These are phyloP conservation scores for Takifugu bimaculatus DNA, from an alignment of 2,113 vertebrate genomes.

Conservation along the genomic window DNA sequence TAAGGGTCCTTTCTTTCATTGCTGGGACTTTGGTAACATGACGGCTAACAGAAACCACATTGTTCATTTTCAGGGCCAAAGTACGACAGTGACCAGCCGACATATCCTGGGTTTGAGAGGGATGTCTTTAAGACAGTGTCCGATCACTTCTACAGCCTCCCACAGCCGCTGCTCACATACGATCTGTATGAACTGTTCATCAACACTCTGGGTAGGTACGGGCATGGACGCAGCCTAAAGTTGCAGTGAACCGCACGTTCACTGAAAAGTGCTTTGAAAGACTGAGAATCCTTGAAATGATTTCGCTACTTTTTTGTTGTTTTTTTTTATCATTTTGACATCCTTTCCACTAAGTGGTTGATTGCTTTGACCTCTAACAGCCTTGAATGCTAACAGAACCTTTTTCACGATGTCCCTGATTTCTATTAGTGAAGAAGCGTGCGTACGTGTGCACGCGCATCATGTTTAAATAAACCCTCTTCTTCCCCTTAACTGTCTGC, in stretches of 20 bases:
- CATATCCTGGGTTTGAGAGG: slow-evolving; percentile 91
- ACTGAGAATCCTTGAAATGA: neutral
- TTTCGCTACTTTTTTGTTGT: neutral
- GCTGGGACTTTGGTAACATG: neutral
- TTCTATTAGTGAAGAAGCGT: too few relatives aligned
- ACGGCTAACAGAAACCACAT: neutral
- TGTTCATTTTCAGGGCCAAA: slow-evolving; percentile 82
- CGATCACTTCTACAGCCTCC: slow-evolving; percentile 88
- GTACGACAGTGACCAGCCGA: slow-evolving; percentile 81
- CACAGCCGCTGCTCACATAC: slow-evolving; percentile 90
- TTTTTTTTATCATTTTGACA: neutral
- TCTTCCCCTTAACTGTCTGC: slow-evolving; percentile 42
- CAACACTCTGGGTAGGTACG: slow-evolving; percentile 86
- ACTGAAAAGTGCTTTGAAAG: neutral
- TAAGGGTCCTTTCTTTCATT: neutral
- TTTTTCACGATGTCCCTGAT: slow-evolving; percentile 3
- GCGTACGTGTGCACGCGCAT: too few relatives aligned
- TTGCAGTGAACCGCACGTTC: neutral
- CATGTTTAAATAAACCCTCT: slow-evolving; percentile 43
- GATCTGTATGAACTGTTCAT: slow-evolving; percentile 95
- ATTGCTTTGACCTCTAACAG: slow-evolving; percentile 26
- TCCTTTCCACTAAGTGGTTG: slow-evolving; percentile 9
- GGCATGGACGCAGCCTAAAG: neutral
- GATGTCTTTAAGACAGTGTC: slow-evolving; percentile 95
- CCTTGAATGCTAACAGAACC: slow-evolving; percentile 35